Base-by-base conservation (phyloP, 1,140 invertebrate species). In the Eumaeus atala region DNA sequence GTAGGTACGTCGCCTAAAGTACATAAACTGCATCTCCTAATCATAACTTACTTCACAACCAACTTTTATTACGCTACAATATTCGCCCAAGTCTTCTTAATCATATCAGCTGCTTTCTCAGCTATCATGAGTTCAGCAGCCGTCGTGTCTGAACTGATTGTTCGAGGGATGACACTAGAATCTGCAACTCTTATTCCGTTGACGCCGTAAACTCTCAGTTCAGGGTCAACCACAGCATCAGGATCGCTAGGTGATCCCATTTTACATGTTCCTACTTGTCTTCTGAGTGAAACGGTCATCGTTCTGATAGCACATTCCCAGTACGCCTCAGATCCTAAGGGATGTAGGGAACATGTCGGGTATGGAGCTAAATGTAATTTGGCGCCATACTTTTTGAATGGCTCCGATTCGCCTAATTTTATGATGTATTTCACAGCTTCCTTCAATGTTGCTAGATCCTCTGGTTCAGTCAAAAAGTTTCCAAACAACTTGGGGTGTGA, bases 61-160 rank as follows among this genome's bases (percentile, higher is more conserved):
- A 28, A 6, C 2, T 28, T 3, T 28, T 28, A 28, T 28, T 28
- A 28, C 10, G 55, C 54, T 65, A 81, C 61, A 16, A 67, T 62
- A 63, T 82, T 84, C 4, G 64, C 72, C 92, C 92, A 92, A 36
- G 89, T 78, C 49, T 87, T 75, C 66, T 92, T 93, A 36, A 97
- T 95, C 74, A 97, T 88, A 76, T 96, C 94, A 0, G 95, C 91
- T 0, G 91, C 94, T 69, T 95, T 95, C 80, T 98, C 96, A 0
- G 91, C 96, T 42, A 98, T 93, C 95, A 97, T 96, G 36, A 91
- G 89, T 2, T 93, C 90, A 0, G 91, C 90, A 0, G 92, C 92
- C 61, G 92, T 92, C 0, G 92, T 91, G 70, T 96, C 94, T 2
- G 91, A 93, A 17, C 88, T 88, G 0, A 92, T 87, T 7, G 94